A percentile compares a stretch with the other conserved stretches of the same genome.
These are phyloP conservation scores for Gracilinanus agilis DNA, from an alignment of 2,113 vertebrate species.

Conservation along the genomic window DNA sequence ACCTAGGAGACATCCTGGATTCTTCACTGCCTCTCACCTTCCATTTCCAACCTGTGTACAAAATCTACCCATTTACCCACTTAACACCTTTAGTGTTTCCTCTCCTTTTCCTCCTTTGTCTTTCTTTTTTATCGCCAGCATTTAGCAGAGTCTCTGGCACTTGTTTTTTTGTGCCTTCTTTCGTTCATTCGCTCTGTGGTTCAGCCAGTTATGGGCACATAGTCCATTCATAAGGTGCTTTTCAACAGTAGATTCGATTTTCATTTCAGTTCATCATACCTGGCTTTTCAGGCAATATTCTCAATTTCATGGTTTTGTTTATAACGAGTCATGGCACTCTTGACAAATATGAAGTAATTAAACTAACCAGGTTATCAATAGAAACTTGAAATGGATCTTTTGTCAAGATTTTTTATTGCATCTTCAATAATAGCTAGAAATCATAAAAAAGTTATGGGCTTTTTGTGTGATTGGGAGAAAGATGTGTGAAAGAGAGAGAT, in stretches of 20 bases:
- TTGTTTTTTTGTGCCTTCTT: not conserved
- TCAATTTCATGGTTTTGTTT: constrained; percentile 74
- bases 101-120: not conserved
- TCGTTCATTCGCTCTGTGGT: not conserved
- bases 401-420: constrained; percentile 1
- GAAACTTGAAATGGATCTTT: constrained; percentile 17
- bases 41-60: too few species aligned
- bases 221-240: constrained; percentile 42
- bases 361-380: constrained; percentile 53
- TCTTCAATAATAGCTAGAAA: constrained; percentile 23
- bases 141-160: not conserved
- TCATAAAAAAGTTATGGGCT: constrained; percentile 25
- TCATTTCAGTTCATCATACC: constrained; percentile 62
- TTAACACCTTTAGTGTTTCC: too few species aligned
- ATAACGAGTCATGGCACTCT: constrained; percentile 59
- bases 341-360: constrained; percentile 65
- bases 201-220: constrained; percentile 16
- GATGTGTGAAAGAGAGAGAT: not conserved
- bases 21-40: too few species aligned
- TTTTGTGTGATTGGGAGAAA: not conserved
- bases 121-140: not conserved
- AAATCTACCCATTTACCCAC: too few species aligned
- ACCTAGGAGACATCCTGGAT: too few species aligned
- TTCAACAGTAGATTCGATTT: constrained; percentile 67
- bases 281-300: constrained; percentile 68